These are phyloP conservation scores for Noctilio leporinus DNA, from an alignment of 2,113 vertebrate genomes.

Conservation along the genomic window DNA sequence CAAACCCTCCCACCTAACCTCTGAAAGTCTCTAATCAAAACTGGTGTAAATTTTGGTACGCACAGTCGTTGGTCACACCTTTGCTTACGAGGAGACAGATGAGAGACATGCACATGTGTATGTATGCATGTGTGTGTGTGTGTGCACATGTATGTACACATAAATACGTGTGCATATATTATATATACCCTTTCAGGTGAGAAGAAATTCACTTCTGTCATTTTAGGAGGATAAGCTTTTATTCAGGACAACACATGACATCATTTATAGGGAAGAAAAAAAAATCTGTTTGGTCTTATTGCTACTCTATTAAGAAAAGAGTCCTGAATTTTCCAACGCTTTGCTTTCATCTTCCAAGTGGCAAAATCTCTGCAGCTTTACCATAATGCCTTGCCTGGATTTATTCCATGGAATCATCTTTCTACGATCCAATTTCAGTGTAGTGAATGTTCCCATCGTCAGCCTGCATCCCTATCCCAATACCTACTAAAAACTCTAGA, in stretches of 20 bases:
- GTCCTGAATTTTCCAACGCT: not conserved
- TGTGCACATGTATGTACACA: too few species aligned
- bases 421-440: conserved; percentile 18
- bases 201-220: not conserved
- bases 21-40: not conserved
- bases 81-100: not conserved
- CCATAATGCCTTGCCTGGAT: not conserved
- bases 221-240: not conserved
- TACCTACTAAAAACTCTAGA: conserved; percentile 16
- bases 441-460: conserved; percentile 22
- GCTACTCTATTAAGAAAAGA: not conserved
- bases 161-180: not conserved
- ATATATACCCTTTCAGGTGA: not conserved
- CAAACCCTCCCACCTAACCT: not conserved
- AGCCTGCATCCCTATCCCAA: conserved; percentile 45
- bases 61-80: not conserved
- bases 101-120: not conserved
- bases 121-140: rapidly evolving
- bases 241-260: not conserved
- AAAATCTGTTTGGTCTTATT: not conserved
- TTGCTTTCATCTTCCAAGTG: conserved; percentile 23
- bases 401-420: not conserved
- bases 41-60: not conserved
- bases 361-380: not conserved
- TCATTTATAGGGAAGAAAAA: not conserved